Conservation (phyloP, 2,797 vertebrate genomes). For the Melanotaenia boesemani region DNA sequence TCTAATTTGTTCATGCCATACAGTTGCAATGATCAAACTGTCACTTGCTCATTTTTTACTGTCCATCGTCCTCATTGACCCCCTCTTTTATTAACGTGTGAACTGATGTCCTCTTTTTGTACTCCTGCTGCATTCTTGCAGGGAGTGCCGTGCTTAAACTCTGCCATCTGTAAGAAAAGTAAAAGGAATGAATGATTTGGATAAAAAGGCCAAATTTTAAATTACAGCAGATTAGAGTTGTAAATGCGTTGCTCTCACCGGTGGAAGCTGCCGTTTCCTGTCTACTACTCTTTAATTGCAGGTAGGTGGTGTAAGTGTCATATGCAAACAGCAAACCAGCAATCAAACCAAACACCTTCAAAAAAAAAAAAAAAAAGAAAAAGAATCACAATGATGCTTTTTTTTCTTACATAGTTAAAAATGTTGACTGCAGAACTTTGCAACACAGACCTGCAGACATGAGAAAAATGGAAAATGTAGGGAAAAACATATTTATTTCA, state of each 20-base stretch:
- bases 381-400: neutral
- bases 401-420: neutral
- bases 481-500: too few species aligned
- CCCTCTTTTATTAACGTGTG: constrained; percentile 24
- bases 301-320: constrained; percentile 78
- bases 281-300: constrained; percentile 63
- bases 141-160: constrained; percentile 68
- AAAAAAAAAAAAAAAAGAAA: constrained; percentile 14
- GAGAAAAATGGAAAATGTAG: too few species aligned
- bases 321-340: constrained; percentile 81
- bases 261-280: constrained; percentile 71
- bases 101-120: constrained; percentile 35
- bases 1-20: constrained; percentile 24
- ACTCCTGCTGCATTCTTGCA: constrained; percentile 43
- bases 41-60: constrained; percentile 62
- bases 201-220: neutral
- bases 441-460: too few species aligned
- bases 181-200: neutral
- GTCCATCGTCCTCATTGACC: constrained; percentile 44
- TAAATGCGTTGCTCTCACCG: constrained; percentile 51
- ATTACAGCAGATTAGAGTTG: neutral
- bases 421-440: neutral
- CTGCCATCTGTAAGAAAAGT: constrained; percentile 61
- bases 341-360: constrained; percentile 82
- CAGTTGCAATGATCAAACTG: constrained; percentile 44